phyloP scores from a whole-genome alignment of 2,888 invertebrate species.

The Napeogenes sylphis region DNA sequence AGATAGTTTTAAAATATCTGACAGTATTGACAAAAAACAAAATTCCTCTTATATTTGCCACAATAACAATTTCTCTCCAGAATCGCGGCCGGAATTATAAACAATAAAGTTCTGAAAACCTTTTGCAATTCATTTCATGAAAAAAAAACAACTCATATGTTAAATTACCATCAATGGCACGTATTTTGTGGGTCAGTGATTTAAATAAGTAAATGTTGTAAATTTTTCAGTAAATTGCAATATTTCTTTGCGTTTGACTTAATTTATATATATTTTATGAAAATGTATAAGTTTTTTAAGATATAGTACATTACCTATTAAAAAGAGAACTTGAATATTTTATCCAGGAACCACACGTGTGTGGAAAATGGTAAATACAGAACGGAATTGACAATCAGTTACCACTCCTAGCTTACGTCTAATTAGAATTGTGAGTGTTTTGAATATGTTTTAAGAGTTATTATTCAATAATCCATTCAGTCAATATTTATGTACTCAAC shows the following conservation, averaged over 20 bases:
- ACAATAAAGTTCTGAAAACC: not conserved
- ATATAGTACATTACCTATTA: not conserved
- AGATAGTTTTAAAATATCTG: too few species aligned
- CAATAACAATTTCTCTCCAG: too few species aligned
- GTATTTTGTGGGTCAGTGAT: constrained; percentile 1
- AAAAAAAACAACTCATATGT: not conserved
- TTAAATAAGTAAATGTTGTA: not conserved
- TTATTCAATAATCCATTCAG: too few species aligned
- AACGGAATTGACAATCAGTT: too few species aligned
- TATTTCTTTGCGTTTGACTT: not conserved
- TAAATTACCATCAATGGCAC: constrained; percentile 28
- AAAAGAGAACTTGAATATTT: not conserved
- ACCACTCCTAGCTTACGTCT: too few species aligned
- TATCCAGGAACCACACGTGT: not conserved
- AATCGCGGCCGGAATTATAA: too few species aligned
- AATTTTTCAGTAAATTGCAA: not conserved
- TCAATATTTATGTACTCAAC: not conserved
- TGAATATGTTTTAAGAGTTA: too few species aligned
- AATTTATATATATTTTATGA: constrained; percentile 5
- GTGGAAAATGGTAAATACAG: too few species aligned
- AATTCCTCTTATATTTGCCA: too few species aligned
- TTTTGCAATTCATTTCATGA: not conserved
- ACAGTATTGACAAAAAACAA: too few species aligned
- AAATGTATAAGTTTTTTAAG: not conserved
- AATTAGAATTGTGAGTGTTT: too few species aligned